Evolutionary conservation across 2,888 invertebrate species (phyloP).

Genomic region (Eumerus sabulonum): DNA sequence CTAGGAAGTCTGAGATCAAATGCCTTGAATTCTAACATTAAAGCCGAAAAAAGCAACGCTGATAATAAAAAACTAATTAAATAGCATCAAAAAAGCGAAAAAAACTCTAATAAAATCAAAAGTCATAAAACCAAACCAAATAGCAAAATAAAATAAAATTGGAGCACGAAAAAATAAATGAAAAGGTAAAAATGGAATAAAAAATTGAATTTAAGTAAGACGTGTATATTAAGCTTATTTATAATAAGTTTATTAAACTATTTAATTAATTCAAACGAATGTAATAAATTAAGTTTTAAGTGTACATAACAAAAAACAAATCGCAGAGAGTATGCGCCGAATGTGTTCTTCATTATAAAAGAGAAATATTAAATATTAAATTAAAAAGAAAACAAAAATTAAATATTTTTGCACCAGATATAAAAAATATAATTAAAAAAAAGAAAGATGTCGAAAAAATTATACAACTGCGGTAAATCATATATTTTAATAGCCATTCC

Average conservation of each 20-base stretch:
- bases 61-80: constrained; percentile 13
- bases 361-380: background rate
- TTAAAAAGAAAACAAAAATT: constrained; percentile 15
- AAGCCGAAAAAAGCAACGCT: background rate
- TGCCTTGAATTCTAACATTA: constrained; percentile 57
- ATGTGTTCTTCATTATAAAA: constrained; percentile 41
- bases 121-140: constrained; percentile 31
- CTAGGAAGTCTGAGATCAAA: constrained; percentile 65
- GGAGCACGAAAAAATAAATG: background rate
- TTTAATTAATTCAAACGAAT: constrained; percentile 3
- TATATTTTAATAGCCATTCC: too few species aligned
- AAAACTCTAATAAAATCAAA: background rate
- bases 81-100: constrained; percentile 2
- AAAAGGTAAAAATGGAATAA: constrained; percentile 16
- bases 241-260: too few species aligned
- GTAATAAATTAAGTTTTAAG: constrained; percentile 13
- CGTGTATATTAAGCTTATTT: too few species aligned
- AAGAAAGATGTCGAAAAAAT: too few species aligned
- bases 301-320: constrained; percentile 3
- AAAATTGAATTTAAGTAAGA: too few species aligned
- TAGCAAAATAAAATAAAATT: background rate
- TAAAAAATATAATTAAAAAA: background rate
- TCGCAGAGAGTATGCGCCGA: constrained; percentile 39
- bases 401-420: constrained; percentile 52
- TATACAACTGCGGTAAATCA: too few species aligned